These are phyloP conservation scores for Chesias legatella DNA, from an alignment of 2,888 invertebrate genomes.

Conservation along the genomic window DNA sequence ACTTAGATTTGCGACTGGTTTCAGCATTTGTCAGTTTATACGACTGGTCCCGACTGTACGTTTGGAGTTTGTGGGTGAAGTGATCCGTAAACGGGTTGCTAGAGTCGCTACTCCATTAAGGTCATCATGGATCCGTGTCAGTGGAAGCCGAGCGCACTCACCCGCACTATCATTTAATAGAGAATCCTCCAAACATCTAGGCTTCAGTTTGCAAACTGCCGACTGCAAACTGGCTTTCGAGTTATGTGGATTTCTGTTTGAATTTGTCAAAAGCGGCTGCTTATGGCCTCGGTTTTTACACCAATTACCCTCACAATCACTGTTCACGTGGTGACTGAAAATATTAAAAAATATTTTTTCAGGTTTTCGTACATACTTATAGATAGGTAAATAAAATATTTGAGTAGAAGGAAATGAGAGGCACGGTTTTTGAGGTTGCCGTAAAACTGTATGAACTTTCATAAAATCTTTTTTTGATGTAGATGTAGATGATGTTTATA, in stretches of 20 bases:
- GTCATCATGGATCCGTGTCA: constrained; percentile 56
- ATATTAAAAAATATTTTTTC: constrained; percentile 2
- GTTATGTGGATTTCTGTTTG: constrained; percentile 16
- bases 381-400: no score
- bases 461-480: no score
- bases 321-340: constrained; percentile 10
- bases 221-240: constrained; percentile 13
- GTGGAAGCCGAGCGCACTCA: constrained; percentile 39
- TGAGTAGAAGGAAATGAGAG: no score
- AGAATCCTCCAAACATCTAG: constrained; percentile 19
- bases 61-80: constrained; percentile 44
- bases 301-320: constrained; percentile 16
- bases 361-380: no score
- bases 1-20: constrained; percentile 17
- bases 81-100: constrained; percentile 52
- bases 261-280: constrained; percentile 12
- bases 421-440: no score
- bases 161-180: constrained; percentile 35
- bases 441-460: no score
- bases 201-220: constrained; percentile 8
- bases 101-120: constrained; percentile 43
- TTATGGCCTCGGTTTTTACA: constrained; percentile 13
- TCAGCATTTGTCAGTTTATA: constrained; percentile 28
- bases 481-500: no score
- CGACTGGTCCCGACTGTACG: constrained; percentile 28